A percentile compares a stretch with the other conserved stretches of the same genome.
Conservation (phyloP, 2,888 invertebrate genomes). For the Rutpela maculata region DNA sequence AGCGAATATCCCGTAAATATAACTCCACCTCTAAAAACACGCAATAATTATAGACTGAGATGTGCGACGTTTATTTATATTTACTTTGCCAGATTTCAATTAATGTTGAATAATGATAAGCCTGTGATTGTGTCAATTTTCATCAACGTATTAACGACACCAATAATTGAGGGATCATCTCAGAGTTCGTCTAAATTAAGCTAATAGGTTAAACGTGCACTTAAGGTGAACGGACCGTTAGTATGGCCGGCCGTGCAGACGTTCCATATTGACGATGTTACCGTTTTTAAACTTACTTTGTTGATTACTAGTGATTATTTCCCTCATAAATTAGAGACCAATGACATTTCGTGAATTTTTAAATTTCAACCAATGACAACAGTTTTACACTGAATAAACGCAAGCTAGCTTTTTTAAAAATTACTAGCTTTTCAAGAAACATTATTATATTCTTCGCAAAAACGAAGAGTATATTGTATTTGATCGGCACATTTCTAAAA, state of each 20-base stretch:
- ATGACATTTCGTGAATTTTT: too few relatives aligned
- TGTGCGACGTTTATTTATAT: neutral
- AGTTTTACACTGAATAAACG: too few relatives aligned
- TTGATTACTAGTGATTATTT: too few relatives aligned
- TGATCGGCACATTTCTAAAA: too few relatives aligned
- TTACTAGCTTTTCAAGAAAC: too few relatives aligned
- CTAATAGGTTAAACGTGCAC: neutral
- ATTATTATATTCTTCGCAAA: too few relatives aligned
- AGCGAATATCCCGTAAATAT: conserved; percentile 20
- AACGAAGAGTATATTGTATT: too few relatives aligned
- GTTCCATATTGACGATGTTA: too few relatives aligned
- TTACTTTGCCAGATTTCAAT: conserved; percentile 11
- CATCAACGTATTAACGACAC: neutral
- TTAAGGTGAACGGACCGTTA: conserved; percentile 3
- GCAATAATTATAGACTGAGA: neutral
- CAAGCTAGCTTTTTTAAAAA: too few relatives aligned
- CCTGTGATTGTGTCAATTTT: conserved; percentile 21
- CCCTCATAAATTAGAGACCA: too few relatives aligned
- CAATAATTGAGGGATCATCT: conserved; percentile 13
- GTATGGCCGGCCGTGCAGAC: neutral
- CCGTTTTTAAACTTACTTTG: too few relatives aligned
- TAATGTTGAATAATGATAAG: neutral
- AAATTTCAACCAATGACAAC: too few relatives aligned
- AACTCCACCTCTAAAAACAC: conserved; percentile 27
- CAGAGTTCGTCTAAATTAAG: conserved; percentile 15